Percentiles rank a stretch among this genome's conserved stretches.
Evolutionary conservation across 2,888 invertebrate genomes (phyloP).

Genomic region (Brachylomia viminalis): DNA sequence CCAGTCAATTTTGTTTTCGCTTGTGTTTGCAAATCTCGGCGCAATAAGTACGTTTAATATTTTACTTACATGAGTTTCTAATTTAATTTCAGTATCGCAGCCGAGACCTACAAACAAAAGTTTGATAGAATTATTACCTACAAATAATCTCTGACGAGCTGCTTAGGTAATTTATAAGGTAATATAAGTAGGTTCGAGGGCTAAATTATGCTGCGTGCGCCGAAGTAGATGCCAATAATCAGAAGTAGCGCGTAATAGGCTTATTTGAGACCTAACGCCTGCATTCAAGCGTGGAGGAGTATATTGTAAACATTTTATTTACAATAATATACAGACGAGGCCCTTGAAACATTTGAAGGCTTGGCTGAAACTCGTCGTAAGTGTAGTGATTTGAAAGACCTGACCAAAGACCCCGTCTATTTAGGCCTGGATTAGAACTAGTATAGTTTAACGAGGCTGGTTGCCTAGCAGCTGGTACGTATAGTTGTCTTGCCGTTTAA

Average conservation of each 20-base stretch:
- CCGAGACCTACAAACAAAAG: conserved; percentile 75
- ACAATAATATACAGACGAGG: not conserved
- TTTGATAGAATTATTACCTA: conserved; percentile 45
- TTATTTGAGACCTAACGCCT: not conserved
- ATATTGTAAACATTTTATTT: not conserved
- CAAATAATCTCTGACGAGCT: conserved; percentile 5
- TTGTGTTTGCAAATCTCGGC: conserved; percentile 36
- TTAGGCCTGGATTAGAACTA: not conserved
- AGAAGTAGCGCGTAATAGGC: not conserved
- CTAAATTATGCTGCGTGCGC: not conserved
- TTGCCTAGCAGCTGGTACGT: not conserved
- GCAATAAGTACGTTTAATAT: conserved; percentile 41
- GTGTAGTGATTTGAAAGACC: not conserved
- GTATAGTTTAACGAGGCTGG: not conserved
- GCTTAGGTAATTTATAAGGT: conserved; percentile 14
- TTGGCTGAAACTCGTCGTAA: not conserved
- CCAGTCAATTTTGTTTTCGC: conserved; percentile 33
- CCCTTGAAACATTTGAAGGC: not conserved
- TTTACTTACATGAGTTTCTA: conserved; percentile 61
- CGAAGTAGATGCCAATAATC: not conserved
- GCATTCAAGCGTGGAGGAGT: not conserved
- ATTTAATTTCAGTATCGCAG: conserved; percentile 61
- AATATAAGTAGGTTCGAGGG: not conserved
- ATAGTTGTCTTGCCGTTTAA: not conserved
- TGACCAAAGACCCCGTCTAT: not conserved